Evolutionary conservation across 2,797 vertebrate genomes (phyloP).

Genomic region (Muscicapa comitata): DNA sequence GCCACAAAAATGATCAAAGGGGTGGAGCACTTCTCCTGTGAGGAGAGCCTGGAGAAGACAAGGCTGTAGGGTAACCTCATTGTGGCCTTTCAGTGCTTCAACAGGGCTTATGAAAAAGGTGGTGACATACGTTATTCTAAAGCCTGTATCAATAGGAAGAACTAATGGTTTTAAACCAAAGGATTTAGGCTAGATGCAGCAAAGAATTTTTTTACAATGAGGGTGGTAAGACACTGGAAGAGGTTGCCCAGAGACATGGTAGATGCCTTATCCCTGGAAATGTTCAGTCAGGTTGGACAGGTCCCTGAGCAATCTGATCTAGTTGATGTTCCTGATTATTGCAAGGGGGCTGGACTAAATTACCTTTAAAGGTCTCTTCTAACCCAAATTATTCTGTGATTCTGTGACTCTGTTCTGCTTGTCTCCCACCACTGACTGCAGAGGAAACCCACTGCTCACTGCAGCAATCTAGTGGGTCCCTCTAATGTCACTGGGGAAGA

Average conservation of each 20-base stretch:
- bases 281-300: background rate
- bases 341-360: too few species aligned
- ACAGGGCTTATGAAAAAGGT: background rate
- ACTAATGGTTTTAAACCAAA: background rate
- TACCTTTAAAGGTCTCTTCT: background rate
- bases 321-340: background rate
- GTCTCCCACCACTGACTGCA: background rate
- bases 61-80: background rate
- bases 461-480: background rate
- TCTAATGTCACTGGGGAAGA: background rate
- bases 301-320: background rate
- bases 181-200: background rate
- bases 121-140: background rate
- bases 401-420: background rate
- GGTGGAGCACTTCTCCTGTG: background rate
- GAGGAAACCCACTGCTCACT: background rate
- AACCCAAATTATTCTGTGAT: background rate
- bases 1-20: background rate
- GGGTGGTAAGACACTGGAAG: background rate
- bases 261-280: background rate
- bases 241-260: background rate
- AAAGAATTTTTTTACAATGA: background rate
- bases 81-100: background rate
- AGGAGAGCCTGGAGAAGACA: background rate
- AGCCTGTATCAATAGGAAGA: background rate